Conservation (phyloP, 2,888 invertebrate genomes). For the Polymixis lichenea region DNA sequence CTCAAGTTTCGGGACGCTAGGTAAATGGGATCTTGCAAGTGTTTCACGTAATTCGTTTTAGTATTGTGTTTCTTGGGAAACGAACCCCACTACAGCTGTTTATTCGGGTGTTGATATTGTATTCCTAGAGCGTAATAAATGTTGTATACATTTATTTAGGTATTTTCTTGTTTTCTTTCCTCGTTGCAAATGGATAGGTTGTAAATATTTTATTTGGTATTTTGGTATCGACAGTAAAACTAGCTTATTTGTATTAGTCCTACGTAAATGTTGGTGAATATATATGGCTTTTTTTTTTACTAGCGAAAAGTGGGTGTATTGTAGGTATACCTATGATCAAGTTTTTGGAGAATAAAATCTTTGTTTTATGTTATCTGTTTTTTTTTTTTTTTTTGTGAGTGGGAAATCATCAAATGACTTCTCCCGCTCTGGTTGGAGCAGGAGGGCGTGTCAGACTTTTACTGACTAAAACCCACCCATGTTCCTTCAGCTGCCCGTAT, state of each 20-base stretch:
- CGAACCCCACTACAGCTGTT: constrained; percentile 23
- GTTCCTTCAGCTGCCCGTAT: too few relatives aligned
- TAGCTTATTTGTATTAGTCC: neutral
- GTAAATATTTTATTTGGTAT: neutral
- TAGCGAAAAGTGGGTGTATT: too few relatives aligned
- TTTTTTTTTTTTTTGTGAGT: too few relatives aligned
- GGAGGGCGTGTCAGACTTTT: too few relatives aligned
- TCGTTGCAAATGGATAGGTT: neutral
- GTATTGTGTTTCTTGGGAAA: constrained; percentile 32
- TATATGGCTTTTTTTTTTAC: too few relatives aligned
- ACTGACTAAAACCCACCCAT: too few relatives aligned
- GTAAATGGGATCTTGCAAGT: constrained; percentile 16
- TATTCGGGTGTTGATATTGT: constrained; percentile 14
- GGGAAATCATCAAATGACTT: too few relatives aligned
- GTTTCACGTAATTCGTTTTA: constrained; percentile 29
- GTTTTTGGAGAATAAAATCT: too few relatives aligned
- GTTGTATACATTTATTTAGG: constrained; percentile 1
- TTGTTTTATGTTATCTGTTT: too few relatives aligned
- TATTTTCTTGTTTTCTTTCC: constrained; percentile 1
- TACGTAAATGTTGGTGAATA: neutral
- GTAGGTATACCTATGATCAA: too few relatives aligned
- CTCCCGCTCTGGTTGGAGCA: too few relatives aligned
- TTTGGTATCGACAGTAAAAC: neutral
- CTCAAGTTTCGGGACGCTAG: neutral
- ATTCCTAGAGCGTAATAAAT: constrained; percentile 13